These are phyloP conservation scores for Sarcophaga variegata DNA, from an alignment of 2,888 invertebrate species.

Conservation along the genomic window DNA sequence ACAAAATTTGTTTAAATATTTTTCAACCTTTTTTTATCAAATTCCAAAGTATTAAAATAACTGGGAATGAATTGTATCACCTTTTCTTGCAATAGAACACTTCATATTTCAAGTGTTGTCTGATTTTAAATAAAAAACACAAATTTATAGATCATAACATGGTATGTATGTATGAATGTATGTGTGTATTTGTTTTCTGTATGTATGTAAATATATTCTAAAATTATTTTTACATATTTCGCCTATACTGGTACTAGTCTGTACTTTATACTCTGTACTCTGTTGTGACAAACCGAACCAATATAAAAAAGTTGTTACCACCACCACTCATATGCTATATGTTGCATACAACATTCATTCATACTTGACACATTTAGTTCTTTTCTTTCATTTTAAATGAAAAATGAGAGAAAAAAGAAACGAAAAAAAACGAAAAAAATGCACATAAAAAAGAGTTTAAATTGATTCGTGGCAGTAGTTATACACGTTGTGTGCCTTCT, in stretches of 20 bases:
- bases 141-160: no score
- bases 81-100: no score
- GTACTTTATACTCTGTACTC: neutral
- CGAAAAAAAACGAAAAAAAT: neutral
- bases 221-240: neutral
- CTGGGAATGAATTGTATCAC: no score
- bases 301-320: neutral
- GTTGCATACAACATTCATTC: constrained; percentile 48
- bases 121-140: no score
- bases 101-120: no score
- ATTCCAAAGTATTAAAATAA: no score
- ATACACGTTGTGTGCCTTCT: constrained; percentile 21
- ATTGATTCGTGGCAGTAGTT: constrained; percentile 53
- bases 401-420: neutral
- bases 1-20: no score
- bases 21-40: no score
- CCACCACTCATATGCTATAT: neutral
- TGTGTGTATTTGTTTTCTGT: no score
- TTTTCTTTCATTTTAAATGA: constrained; percentile 32
- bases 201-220: no score
- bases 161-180: no score
- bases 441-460: constrained; percentile 40
- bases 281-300: neutral
- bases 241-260: neutral
- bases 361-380: constrained; percentile 62